Base-by-base conservation (phyloP, 2,888 invertebrate species). In the Trisateles emortualis region DNA sequence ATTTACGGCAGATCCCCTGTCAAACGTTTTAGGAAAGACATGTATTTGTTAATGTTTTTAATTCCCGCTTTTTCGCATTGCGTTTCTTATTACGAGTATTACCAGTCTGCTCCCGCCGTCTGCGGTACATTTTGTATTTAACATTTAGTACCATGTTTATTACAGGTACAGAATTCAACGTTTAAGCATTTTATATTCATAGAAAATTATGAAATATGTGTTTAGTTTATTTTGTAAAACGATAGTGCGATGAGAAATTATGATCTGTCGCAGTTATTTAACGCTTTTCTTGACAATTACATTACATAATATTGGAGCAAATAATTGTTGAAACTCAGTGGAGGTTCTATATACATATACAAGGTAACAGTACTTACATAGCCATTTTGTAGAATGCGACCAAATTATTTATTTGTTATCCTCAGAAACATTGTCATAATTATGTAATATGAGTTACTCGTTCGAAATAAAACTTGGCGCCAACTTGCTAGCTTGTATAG, bases 111-210 rank as follows among this genome's bases (percentile, higher is more conserved):
- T 52, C 33, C 38, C 19, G 40, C 50, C 29, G 54, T 44, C 54
- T 46, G 43, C 45, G 22, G 35, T 53, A 33, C 26, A 22, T 60
- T 65, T 51, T 58, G 54, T 52, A 50, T 58, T 42, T 67, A 71
- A 70, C 67, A 63, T 79, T 70, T 72, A 78, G 54, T 69, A 52
- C 55, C 51, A 72, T 68, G 69, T 75, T 81, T 75, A 80, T 72
- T 74, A 69, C 56, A n/a, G n/a, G n/a, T n/a, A 65, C 17, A 38
- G 35, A 4, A 72, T 79, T 74, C 64, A 62, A 57, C 56, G 67
- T 74, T 76, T 72, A 69, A 66, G 64, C 74, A 79, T 81, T 79
- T 76, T 69, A 70, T 78, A 79, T 81, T 81, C 78, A 78, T 79
- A 69, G 78, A 71, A 81, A 75, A 76, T 72, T 76, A 69, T 74